phyloP scores from a whole-genome alignment of 2,888 invertebrate species.

The Cantharis flavilabris region DNA sequence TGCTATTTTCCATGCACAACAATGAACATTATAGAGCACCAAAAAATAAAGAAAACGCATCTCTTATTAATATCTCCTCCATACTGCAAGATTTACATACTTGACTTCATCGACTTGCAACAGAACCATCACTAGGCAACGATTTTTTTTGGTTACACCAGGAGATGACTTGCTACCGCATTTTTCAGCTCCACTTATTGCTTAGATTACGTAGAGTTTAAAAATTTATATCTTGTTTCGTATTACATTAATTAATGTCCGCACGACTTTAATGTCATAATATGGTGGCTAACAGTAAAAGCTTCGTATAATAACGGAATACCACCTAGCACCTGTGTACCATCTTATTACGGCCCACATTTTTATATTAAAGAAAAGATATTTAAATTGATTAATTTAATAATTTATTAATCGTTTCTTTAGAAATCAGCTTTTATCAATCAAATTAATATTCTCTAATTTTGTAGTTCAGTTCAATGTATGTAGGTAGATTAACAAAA shows the following conservation, averaged over 20 bases:
- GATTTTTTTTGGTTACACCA: conserved; percentile 5
- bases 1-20: conserved; percentile 17
- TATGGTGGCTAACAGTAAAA: conserved; percentile 20
- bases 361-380: neutral
- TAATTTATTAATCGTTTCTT: no score
- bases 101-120: neutral
- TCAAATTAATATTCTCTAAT: no score
- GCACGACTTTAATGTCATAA: conserved; percentile 1
- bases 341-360: neutral
- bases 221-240: conserved; percentile 17
- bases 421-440: no score
- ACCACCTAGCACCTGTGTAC: neutral
- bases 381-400: neutral
- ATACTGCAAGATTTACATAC: conserved; percentile 13
- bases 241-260: conserved; percentile 1
- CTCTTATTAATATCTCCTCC: conserved; percentile 35
- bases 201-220: conserved; percentile 2
- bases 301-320: conserved; percentile 23
- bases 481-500: no score
- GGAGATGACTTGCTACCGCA: neutral
- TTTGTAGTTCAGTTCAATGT: no score
- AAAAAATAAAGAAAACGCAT: conserved; percentile 35
- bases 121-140: conserved; percentile 9
- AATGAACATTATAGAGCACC: conserved; percentile 30
- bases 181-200: conserved; percentile 20